Percentiles rank a stretch among this genome's conserved stretches.
Evolutionary conservation across 2,113 vertebrate species (phyloP).

Genomic region (Drymodes brunneopygia): DNA sequence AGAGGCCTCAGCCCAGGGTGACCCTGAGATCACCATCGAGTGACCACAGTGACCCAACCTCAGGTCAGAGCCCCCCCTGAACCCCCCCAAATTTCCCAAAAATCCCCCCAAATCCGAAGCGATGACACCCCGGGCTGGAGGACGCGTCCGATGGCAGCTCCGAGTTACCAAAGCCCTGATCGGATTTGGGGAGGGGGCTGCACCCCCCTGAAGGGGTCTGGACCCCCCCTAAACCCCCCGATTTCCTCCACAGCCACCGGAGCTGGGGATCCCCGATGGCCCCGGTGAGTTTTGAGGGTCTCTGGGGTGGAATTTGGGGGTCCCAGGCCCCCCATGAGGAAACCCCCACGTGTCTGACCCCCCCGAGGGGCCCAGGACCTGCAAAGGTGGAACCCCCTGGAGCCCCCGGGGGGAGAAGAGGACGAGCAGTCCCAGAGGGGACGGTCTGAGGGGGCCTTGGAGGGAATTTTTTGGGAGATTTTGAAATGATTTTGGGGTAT

Average conservation of each 20-base stretch:
- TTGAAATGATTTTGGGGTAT: neutral
- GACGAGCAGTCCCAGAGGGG: neutral
- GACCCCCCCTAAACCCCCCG: fast-evolving
- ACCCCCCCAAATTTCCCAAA: no score
- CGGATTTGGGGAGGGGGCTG: neutral
- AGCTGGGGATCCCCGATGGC: neutral
- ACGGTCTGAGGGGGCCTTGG: neutral
- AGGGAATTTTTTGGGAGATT: fast-evolving
- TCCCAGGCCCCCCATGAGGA: neutral
- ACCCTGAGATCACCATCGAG: fast-evolving
- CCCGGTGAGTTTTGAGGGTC: neutral
- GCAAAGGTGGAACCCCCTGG: neutral
- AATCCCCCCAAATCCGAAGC: fast-evolving
- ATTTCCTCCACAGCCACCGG: neutral
- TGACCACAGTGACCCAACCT: fast-evolving
- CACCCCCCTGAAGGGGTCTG: fast-evolving
- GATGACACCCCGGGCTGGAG: neutral
- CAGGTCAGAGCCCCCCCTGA: neutral
- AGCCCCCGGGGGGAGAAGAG: neutral
- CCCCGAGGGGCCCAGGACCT: neutral
- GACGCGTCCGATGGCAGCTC: neutral
- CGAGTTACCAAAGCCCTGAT: neutral
- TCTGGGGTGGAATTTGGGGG: neutral
- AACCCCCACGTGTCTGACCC: neutral
- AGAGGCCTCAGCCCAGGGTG: fast-evolving